Conservation (phyloP, 2,888 invertebrate species). For the Masnerella sp. region DNA sequence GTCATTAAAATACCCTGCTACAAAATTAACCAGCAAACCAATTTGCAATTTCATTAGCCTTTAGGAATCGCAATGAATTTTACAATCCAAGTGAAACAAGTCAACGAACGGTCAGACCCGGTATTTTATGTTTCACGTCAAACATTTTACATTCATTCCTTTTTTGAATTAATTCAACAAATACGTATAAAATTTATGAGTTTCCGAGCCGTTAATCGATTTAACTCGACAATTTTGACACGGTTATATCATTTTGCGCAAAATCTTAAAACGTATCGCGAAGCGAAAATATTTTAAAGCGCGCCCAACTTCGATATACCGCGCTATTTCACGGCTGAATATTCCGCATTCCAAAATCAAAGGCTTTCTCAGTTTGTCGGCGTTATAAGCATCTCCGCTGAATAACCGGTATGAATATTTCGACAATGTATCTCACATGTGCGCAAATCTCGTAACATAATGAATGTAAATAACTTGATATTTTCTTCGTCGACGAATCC, state of each 20-base stretch:
- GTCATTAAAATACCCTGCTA: no score
- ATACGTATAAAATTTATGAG: no score
- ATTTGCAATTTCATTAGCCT: neutral
- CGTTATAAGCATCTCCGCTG: slow-evolving; percentile 44
- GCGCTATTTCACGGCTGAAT: slow-evolving; percentile 40
- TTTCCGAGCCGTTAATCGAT: no score
- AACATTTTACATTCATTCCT: slow-evolving; percentile 8
- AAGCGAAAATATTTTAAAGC: slow-evolving; percentile 18
- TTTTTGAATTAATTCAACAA: neutral
- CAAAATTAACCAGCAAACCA: no score
- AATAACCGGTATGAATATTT: slow-evolving; percentile 56
- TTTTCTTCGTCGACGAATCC: neutral
- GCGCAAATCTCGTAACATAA: slow-evolving; percentile 12
- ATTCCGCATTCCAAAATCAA: slow-evolving; percentile 55
- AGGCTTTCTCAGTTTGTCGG: slow-evolving; percentile 47
- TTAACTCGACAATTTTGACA: no score
- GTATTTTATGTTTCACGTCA: neutral
- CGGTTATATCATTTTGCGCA: neutral
- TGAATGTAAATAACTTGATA: slow-evolving; percentile 33
- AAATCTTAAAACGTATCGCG: slow-evolving; percentile 21
- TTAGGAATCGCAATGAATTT: neutral
- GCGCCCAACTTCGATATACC: slow-evolving; percentile 11
- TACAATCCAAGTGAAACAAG: neutral
- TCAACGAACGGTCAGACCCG: slow-evolving; percentile 7
- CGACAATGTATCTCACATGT: slow-evolving; percentile 37